Evolutionary conservation across 64 coral and sea anemone species (phyloP).

Genomic region (Montipora efflorescens): DNA sequence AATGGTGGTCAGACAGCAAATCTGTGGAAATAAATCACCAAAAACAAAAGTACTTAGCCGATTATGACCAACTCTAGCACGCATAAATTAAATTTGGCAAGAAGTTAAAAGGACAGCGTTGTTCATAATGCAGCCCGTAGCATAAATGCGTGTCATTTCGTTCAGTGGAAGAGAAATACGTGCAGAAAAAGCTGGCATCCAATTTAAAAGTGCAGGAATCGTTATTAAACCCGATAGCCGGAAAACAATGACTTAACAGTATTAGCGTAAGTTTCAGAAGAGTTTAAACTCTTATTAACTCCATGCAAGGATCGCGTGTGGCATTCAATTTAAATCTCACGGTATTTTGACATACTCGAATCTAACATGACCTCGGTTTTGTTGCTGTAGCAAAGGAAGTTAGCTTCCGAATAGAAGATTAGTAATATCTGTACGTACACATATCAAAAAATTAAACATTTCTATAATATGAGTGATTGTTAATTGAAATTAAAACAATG

Average conservation of each 20-base stretch:
- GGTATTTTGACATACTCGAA: neutral
- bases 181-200: neutral
- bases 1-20: neutral
- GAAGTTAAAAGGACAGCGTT: neutral
- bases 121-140: too few relatives aligned
- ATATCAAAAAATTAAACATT: neutral
- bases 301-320: neutral
- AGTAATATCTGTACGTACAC: neutral
- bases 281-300: neutral
- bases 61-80: neutral
- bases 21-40: neutral
- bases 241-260: neutral
- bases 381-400: neutral
- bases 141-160: too few relatives aligned
- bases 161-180: neutral
- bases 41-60: neutral
- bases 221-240: too few relatives aligned
- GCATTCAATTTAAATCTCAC: neutral
- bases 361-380: neutral
- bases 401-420: neutral
- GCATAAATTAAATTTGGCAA: neutral
- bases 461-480: neutral
- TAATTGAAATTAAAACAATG: neutral
- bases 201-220: neutral
- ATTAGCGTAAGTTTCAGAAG: neutral